These are phyloP conservation scores for Chelon auratus DNA, from an alignment of 2,797 vertebrate species.

Conservation along the genomic window DNA sequence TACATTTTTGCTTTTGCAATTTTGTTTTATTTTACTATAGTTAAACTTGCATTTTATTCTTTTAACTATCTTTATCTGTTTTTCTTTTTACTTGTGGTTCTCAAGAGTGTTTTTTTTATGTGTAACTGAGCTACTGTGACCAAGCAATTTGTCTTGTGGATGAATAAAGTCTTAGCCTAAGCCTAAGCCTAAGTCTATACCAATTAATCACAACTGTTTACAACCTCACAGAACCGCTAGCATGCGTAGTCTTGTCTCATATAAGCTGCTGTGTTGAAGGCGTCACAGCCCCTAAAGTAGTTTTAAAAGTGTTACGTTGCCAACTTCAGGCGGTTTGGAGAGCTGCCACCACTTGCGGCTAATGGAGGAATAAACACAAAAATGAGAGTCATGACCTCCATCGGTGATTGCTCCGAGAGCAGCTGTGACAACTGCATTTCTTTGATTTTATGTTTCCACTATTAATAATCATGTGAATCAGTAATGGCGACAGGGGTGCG, in stretches of 20 bases:
- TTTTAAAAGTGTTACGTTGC: conserved; percentile 18
- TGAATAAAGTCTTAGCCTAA: too few relatives aligned
- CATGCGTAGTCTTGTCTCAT: neutral
- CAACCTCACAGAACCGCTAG: neutral
- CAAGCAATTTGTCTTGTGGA: too few relatives aligned
- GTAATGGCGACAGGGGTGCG: neutral
- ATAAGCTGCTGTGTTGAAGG: neutral
- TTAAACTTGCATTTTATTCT: too few relatives aligned
- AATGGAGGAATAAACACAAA: neutral
- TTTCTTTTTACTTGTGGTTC: too few relatives aligned
- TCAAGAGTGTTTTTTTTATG: too few relatives aligned
- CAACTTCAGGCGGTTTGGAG: neutral
- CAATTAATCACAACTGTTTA: too few relatives aligned
- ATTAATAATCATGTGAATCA: conserved; percentile 30
- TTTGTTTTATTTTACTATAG: too few relatives aligned
- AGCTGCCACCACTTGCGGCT: neutral
- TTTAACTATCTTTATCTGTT: too few relatives aligned
- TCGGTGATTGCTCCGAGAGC: conserved; percentile 15
- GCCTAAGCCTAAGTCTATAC: too few relatives aligned
- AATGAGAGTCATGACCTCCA: neutral
- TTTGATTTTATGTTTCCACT: conserved; percentile 36
- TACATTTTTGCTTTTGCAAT: too few relatives aligned
- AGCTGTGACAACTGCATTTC: conserved; percentile 25
- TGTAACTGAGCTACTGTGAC: too few relatives aligned
- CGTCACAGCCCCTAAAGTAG: neutral